Base-by-base conservation (phyloP, 2,797 vertebrate genomes). In the Acanthurus tractus region DNA sequence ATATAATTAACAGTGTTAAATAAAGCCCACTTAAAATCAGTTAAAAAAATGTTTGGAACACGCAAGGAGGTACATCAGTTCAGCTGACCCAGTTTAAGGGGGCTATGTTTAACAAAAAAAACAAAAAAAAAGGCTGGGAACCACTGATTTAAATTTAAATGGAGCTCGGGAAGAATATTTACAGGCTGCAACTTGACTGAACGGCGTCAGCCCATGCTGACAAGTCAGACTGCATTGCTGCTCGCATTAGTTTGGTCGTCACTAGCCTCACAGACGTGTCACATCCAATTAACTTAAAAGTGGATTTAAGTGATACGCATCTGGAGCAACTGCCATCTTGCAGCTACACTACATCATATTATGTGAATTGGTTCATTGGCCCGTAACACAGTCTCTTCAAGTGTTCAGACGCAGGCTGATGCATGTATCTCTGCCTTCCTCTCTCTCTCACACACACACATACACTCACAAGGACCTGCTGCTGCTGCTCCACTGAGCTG, bases 311-410 rank as follows among this genome's bases (percentile, higher is more conserved):
- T 58, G 48, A 76, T 76, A 55, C 67, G 85, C 79, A 88, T 88
- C 81, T 88, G 81, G 89, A 91, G 88, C 87, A 91, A 92, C 89
- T 55, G 88, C 88, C 88, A 40, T 81, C 63, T 79, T 57, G 61
- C 79, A 70, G 74, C 73, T 75, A 67, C 72, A 82, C 84, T 67
- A 73, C 71, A 62, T 79, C 54, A 69, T 78, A 70, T 46, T 49
- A 4, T 55, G 58, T 90, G 82, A 91, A 92, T 88, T 80, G 87
- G 79, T 49, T 87, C 86, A 76, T 1, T 90, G 87, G 84, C 74
- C 83, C 78, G 58, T 87, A 52, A 85, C 10, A 25, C 55, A 88
- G 86, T 92, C 78, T 85, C 76, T 85, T 87, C 82, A 76, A 73
- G 83, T 81, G 83, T 88, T 90, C 75, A 87, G 69, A 81, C 4